Conservation (phyloP, 2,113 vertebrate species). For the Boulengeromyrus knoepffleri region DNA sequence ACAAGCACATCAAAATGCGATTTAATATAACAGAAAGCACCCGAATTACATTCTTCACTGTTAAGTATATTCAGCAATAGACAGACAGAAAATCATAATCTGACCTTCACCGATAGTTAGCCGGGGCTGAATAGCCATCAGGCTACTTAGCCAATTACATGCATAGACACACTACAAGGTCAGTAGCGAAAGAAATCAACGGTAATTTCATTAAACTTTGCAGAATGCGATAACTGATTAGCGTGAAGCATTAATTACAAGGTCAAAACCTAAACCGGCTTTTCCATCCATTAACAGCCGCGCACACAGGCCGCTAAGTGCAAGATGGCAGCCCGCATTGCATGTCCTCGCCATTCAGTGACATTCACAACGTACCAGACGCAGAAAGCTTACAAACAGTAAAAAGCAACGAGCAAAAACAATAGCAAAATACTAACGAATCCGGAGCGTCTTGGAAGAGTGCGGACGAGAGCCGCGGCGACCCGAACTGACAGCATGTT, state of each 20-base stretch:
- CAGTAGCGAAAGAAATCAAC: neutral
- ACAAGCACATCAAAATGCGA: neutral
- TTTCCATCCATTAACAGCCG: neutral
- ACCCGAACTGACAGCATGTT: slow-evolving; percentile 84
- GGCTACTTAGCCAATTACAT: neutral
- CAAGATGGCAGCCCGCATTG: slow-evolving; percentile 32
- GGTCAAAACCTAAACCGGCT: neutral
- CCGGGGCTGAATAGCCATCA: neutral
- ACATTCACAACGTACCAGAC: neutral
- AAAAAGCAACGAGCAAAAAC: neutral
- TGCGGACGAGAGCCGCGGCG: slow-evolving; percentile 73
- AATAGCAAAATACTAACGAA: slow-evolving; percentile 63
- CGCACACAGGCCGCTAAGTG: slow-evolving; percentile 32
- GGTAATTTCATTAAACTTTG: neutral
- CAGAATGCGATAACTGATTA: neutral
- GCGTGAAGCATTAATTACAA: neutral
- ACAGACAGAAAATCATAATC: neutral
- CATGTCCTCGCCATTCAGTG: slow-evolving; percentile 19
- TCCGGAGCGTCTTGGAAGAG: slow-evolving; percentile 73
- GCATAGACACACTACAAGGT: neutral
- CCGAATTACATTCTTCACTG: neutral
- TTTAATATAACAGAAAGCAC: neutral
- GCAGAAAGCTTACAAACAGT: neutral
- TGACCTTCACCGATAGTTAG: slow-evolving; percentile 14
- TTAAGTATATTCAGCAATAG: neutral